A percentile compares a stretch with the other conserved stretches of the same genome.
Conservation (phyloP, 1,140 invertebrate genomes). For the Pseudomyrmex gracilis region DNA sequence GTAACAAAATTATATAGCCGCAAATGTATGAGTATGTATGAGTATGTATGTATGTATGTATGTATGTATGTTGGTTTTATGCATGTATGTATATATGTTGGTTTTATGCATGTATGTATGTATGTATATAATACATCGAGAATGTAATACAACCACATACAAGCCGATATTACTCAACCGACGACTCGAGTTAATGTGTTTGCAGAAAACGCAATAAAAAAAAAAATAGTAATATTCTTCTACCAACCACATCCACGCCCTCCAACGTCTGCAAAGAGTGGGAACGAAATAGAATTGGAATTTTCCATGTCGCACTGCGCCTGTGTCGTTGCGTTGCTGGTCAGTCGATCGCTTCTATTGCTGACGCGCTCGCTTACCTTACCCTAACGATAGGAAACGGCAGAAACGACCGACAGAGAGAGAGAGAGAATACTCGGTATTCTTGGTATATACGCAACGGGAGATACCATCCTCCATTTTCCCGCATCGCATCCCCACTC, state of each 20-base stretch:
- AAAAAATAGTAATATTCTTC: conserved; percentile 33
- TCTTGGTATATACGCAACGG: conserved; percentile 48
- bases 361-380: conserved; percentile 37
- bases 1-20: conserved; percentile 5
- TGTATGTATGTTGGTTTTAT: too few species aligned
- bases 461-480: conserved; percentile 31
- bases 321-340: conserved; percentile 14
- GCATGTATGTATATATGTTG: too few species aligned
- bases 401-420: conserved; percentile 42
- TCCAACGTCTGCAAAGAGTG: background rate
- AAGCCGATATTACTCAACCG: conserved; percentile 42
- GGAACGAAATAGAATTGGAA: conserved; percentile 35
- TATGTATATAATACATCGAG: too few species aligned
- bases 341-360: conserved; percentile 41
- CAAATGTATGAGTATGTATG: background rate
- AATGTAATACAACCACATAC: conserved; percentile 38
- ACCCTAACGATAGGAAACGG: conserved; percentile 28
- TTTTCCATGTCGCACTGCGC: conserved; percentile 28
- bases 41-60: background rate
- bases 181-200: conserved; percentile 23
- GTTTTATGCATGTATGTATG: background rate
- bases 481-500: background rate
- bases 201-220: conserved; percentile 45
- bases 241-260: background rate
- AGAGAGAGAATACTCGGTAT: conserved; percentile 53